Evolutionary conservation across 2,888 invertebrate species (phyloP).

Genomic region (Agriopis aurantiaria): DNA sequence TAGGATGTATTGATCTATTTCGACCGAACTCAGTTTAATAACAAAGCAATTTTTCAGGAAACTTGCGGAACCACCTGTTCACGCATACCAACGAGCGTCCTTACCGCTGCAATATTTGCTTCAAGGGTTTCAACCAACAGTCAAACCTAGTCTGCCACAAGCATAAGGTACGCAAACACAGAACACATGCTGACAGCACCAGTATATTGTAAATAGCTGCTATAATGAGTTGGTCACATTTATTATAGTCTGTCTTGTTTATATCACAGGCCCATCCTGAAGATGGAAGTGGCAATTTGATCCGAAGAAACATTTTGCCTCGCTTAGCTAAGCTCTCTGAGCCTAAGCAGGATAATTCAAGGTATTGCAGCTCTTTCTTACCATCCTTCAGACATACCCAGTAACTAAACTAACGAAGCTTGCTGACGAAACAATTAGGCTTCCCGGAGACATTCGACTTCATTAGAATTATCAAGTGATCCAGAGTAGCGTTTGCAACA

Average conservation of each 20-base stretch:
- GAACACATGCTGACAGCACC: not conserved
- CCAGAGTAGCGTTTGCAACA: too few species aligned
- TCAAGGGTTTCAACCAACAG: conserved; percentile 93
- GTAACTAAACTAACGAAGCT: too few species aligned
- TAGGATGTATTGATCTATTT: too few species aligned
- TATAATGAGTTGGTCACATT: too few species aligned
- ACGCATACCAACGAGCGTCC: conserved; percentile 93
- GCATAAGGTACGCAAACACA: conserved; percentile 82
- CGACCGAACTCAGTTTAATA: too few species aligned
- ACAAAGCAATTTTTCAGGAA: conserved; percentile 80
- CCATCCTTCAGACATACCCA: too few species aligned
- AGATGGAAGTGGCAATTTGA: conserved; percentile 47
- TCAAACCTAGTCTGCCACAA: conserved; percentile 93
- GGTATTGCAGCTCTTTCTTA: conserved; percentile 45
- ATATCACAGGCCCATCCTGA: conserved; percentile 67
- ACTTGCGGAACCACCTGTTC: conserved; percentile 91
- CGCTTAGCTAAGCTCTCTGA: conserved; percentile 46
- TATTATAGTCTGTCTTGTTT: not conserved
- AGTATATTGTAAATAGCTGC: too few species aligned
- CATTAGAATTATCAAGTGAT: too few species aligned
- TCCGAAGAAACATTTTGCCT: conserved; percentile 51
- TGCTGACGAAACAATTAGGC: too few species aligned
- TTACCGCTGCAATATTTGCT: conserved; percentile 91
- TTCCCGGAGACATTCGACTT: too few species aligned
- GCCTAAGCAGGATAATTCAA: conserved; percentile 56